Evolutionary conservation across 2,113 vertebrate genomes (phyloP).

Genomic region (Rhabdomys dilectus): DNA sequence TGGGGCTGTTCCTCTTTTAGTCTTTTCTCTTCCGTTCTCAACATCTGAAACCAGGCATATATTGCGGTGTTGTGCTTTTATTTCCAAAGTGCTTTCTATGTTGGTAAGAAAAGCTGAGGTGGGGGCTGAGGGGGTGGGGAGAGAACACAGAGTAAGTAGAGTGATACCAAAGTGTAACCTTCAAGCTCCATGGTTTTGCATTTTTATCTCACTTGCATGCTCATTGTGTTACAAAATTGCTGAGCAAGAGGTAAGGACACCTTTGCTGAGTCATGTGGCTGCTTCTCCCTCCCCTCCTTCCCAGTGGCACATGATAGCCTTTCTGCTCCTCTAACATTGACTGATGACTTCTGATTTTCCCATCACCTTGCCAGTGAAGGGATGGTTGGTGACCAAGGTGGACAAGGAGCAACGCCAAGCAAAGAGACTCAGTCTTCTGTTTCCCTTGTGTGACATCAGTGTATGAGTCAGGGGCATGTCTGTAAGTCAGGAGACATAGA

Average conservation of each 20-base stretch:
- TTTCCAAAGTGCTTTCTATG: background rate
- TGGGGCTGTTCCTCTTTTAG: background rate
- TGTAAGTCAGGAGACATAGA: background rate
- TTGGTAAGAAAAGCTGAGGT: background rate
- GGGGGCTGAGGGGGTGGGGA: background rate
- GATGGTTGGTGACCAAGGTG: accelerated
- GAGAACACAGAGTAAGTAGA: background rate
- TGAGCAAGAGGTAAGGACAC: constrained; percentile 56
- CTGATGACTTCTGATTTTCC: accelerated
- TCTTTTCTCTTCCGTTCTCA: background rate
- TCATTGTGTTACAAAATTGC: background rate
- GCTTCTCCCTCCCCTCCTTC: background rate
- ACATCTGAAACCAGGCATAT: background rate
- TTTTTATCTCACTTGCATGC: constrained; percentile 3
- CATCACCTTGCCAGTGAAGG: background rate
- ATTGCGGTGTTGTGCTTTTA: background rate
- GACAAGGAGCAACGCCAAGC: background rate
- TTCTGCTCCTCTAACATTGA: background rate
- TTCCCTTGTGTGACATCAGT: background rate
- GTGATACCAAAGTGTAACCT: background rate
- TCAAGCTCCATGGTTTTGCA: background rate
- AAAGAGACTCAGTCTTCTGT: background rate
- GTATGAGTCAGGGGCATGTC: background rate
- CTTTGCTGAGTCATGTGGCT: background rate
- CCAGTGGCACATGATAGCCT: accelerated